These are phyloP conservation scores for Pegoplata infirma DNA, from an alignment of 2,888 invertebrate genomes.

Conservation along the genomic window DNA sequence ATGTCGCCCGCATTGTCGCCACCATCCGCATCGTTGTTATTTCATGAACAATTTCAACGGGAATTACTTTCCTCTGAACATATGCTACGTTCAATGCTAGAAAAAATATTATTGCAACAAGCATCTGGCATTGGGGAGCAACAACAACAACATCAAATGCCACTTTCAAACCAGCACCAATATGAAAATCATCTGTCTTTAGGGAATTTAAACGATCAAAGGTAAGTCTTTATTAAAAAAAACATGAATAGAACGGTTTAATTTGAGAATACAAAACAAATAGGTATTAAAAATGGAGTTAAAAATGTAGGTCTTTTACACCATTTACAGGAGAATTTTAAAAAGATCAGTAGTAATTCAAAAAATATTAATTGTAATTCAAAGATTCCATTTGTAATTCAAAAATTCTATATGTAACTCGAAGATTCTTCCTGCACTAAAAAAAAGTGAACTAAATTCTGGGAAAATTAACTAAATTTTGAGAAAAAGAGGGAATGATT, in stretches of 20 bases:
- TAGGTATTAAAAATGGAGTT: not conserved
- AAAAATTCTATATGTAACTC: too few relatives aligned
- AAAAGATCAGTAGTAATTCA: too few relatives aligned
- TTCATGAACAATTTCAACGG: constrained; percentile 69
- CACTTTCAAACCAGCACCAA: constrained; percentile 8
- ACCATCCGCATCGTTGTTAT: constrained; percentile 35
- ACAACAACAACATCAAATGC: constrained; percentile 32
- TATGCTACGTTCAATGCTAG: constrained; percentile 68
- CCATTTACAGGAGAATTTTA: too few relatives aligned
- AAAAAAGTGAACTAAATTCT: too few relatives aligned
- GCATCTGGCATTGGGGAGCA: constrained; percentile 15
- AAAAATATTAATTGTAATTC: too few relatives aligned
- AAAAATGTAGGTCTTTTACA: too few relatives aligned
- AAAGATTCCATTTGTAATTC: too few relatives aligned
- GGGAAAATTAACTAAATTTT: too few relatives aligned
- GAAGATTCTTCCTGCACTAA: too few relatives aligned
- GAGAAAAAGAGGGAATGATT: too few relatives aligned
- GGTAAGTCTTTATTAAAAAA: constrained; percentile 36
- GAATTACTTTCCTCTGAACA: constrained; percentile 71
- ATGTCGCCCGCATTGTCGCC: not conserved
- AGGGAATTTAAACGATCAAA: constrained; percentile 51
- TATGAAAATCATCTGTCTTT: constrained; percentile 40
- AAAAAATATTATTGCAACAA: constrained; percentile 67
- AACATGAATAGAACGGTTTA: not conserved
- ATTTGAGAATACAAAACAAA: not conserved